Conservation (phyloP, 2,113 vertebrate genomes). For the Vicugna pacos region DNA sequence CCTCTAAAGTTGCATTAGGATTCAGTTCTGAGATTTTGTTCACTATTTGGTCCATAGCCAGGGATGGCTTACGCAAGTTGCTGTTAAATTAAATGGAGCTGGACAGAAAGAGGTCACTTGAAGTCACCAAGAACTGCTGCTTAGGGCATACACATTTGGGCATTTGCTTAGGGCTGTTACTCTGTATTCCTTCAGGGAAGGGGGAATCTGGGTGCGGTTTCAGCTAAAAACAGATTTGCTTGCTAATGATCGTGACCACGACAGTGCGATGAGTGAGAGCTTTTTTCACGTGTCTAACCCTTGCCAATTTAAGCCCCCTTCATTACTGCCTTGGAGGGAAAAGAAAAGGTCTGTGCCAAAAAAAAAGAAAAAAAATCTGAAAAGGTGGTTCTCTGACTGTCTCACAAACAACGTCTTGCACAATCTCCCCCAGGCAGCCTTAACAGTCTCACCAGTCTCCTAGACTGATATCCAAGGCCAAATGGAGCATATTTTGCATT, state of each 20-base stretch:
- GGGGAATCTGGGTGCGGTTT: conserved; percentile 53
- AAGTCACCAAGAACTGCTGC: not conserved
- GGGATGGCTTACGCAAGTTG: conserved; percentile 26
- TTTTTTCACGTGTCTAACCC: conserved; percentile 12
- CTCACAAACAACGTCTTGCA: conserved; percentile 19
- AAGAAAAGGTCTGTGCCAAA: not conserved
- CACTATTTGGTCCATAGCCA: not conserved
- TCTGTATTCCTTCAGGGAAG: conserved; percentile 36
- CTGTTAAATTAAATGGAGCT: conserved; percentile 25
- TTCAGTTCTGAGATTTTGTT: not conserved
- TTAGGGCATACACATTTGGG: conserved; percentile 25
- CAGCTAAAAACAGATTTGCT: conserved; percentile 53
- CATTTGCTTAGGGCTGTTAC: conserved; percentile 30
- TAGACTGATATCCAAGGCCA: not conserved
- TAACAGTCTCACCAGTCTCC: not conserved
- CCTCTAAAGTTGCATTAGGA: not conserved
- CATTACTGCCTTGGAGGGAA: conserved; percentile 62
- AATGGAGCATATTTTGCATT: not conserved
- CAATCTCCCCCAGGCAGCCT: not conserved
- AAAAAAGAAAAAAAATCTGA: not conserved
- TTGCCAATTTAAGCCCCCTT: conserved; percentile 63
- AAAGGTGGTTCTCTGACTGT: conserved; percentile 61
- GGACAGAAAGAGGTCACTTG: not conserved
- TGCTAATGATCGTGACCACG: conserved; percentile 48
- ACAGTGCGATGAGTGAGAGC: conserved; percentile 24